Evolutionary conservation across 2,797 vertebrate species (phyloP), one percentile per base, ranked within the genome.

Genomic region (Cheirogaleus major): DNA sequence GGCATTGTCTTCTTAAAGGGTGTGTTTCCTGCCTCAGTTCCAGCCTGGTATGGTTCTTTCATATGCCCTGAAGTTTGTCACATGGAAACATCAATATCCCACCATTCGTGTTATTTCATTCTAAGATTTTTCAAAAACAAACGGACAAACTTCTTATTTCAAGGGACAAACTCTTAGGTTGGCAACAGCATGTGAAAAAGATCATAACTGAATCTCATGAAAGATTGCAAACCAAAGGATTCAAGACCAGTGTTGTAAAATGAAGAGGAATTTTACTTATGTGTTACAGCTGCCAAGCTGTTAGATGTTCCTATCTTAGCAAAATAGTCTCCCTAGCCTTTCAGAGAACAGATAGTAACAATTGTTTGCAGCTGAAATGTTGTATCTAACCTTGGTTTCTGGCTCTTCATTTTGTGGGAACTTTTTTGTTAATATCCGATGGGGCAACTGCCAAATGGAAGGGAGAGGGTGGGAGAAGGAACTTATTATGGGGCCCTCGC

Each of bases 191-290:
- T 69, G 8, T 85, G 73, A 63, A 95, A 80, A 72, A 48, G 52
- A 85, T 96, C 61, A 59, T 50, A 82, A 72, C 86, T 38, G 35
- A 96, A 91, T 82, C 86, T 92, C 83, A 75, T 22, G 41, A 70
- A 88, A 96, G 55, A 94, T 13, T 75, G 35, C 57, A 86, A 95
- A 87, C 92, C 80, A 87, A 95, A 96, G 78, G 81, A 52, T 85
- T 86, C 67, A 45, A 81, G 89, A 90, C 69, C 25, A 12, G 76
- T n/a, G 27, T n/a, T 76, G 17, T 89, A 61, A 92, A 95, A 84
- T 45, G 61, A 95, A 75, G 82, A 95, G 87, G 75, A 86, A 86
- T 92, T 70, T 70, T 84, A 59, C 50, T 13, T 76, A 12, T 32
- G 70, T 59, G 57, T 87, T 65, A 63, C 27, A 75, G 70, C 63